phyloP scores from a whole-genome alignment of 2,888 invertebrate species.

The Drosophila anomelani region DNA sequence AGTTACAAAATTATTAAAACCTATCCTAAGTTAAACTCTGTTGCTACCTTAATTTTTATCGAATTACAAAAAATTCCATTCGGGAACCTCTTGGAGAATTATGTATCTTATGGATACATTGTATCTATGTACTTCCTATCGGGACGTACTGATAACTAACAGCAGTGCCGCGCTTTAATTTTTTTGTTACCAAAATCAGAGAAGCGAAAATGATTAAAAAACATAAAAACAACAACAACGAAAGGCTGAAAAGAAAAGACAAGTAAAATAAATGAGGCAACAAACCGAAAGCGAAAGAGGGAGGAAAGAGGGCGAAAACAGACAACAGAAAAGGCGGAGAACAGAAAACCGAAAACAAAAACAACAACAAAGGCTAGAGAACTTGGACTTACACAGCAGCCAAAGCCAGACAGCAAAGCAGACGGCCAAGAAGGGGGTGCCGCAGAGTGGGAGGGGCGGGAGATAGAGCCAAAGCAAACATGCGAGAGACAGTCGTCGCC shows the following conservation, averaged over 20 bases:
- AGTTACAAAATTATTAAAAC: too few species aligned
- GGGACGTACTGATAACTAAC: constrained; percentile 19
- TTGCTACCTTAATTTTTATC: neutral
- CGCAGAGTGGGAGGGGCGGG: constrained; percentile 18
- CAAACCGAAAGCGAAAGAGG: constrained; percentile 56
- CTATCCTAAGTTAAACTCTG: too few species aligned
- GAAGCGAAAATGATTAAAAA: constrained; percentile 63
- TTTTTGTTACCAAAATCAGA: constrained; percentile 51
- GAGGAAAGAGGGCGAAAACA: constrained; percentile 17
- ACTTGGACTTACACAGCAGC: constrained; percentile 76
- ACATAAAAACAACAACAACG: constrained; percentile 32
- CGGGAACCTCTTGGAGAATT: neutral
- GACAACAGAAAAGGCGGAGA: constrained; percentile 10
- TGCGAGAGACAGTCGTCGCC: constrained; percentile 43
- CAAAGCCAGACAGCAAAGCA: constrained; percentile 65
- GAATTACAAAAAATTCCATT: neutral
- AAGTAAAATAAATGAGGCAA: constrained; percentile 70
- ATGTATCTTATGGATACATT: neutral
- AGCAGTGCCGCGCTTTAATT: constrained; percentile 3
- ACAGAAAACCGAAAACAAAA: constrained; percentile 16
- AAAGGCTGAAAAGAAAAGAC: constrained; percentile 29
- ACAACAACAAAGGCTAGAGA: constrained; percentile 68
- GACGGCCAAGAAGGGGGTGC: constrained; percentile 46
- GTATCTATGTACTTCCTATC: constrained; percentile 8
- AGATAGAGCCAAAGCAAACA: constrained; percentile 54